These are phyloP conservation scores for Apostichopus parvimensis DNA, from an alignment of 35 echinoderm and acorn worm genomes.

Conservation along the genomic window DNA sequence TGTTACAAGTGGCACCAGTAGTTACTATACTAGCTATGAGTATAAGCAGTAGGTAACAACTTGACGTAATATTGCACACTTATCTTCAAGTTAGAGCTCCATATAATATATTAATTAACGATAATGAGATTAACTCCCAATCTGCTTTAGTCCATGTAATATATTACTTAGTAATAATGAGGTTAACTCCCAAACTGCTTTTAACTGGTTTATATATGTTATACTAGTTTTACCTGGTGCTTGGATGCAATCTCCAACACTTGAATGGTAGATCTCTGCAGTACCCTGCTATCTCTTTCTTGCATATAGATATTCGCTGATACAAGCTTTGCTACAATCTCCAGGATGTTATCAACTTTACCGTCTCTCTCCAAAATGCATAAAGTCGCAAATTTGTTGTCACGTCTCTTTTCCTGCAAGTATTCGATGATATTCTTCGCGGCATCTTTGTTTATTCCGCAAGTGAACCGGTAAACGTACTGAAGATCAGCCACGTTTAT, in stretches of 20 bases:
- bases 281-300: background rate
- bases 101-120: too few relatives aligned
- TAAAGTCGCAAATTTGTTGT: conserved; percentile 1
- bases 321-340: background rate
- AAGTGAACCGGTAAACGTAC: background rate
- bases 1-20: too few relatives aligned
- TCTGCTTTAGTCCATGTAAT: too few relatives aligned
- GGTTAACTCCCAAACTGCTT: too few relatives aligned
- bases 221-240: background rate
- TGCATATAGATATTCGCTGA: background rate
- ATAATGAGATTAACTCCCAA: too few relatives aligned
- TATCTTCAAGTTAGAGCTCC: too few relatives aligned
- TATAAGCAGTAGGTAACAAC: too few relatives aligned
- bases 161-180: too few relatives aligned
- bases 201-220: too few relatives aligned
- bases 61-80: too few relatives aligned
- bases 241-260: background rate
- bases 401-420: background rate
- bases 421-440: background rate
- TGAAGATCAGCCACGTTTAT: background rate
- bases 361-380: conserved; percentile 4
- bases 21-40: too few relatives aligned
- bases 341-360: background rate
- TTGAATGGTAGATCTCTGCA: background rate
- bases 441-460: conserved; percentile 2